Conservation (phyloP, 2,888 invertebrate species). For the Megastigmus dorsalis region DNA sequence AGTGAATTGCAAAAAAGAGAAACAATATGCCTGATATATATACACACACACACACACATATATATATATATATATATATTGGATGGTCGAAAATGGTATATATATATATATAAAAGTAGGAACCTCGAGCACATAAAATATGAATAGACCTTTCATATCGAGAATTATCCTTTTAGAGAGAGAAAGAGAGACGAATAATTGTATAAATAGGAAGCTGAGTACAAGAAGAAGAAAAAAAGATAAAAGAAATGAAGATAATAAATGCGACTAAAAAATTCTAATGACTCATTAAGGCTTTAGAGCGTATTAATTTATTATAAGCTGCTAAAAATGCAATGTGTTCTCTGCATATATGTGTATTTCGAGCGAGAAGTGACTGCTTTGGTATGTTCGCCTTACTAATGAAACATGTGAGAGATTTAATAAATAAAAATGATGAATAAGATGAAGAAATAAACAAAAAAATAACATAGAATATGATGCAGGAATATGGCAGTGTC, state of each 20-base stretch:
- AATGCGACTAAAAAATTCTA: conserved; percentile 30
- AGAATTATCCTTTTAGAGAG: conserved; percentile 39
- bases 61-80: too few relatives aligned
- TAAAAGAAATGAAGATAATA: neutral
- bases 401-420: conserved; percentile 48
- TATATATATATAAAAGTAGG: conserved; percentile 2
- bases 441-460: neutral
- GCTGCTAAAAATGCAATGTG: conserved; percentile 68
- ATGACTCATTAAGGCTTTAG: conserved; percentile 57
- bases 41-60: too few relatives aligned
- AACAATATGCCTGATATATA: too few relatives aligned
- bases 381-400: conserved; percentile 62
- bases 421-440: conserved; percentile 9
- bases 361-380: conserved; percentile 59
- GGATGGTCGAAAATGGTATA: too few relatives aligned
- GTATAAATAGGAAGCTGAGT: neutral
- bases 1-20: too few relatives aligned
- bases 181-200: conserved; percentile 2
- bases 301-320: conserved; percentile 57
- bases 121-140: neutral
- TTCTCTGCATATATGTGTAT: conserved; percentile 62
- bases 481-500: conserved; percentile 44
- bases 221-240: neutral
- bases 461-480: conserved; percentile 14
- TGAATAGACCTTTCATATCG: conserved; percentile 30